These are phyloP conservation scores for Oxystoma pomonae DNA, from an alignment of 2,888 invertebrate genomes.

Conservation along the genomic window DNA sequence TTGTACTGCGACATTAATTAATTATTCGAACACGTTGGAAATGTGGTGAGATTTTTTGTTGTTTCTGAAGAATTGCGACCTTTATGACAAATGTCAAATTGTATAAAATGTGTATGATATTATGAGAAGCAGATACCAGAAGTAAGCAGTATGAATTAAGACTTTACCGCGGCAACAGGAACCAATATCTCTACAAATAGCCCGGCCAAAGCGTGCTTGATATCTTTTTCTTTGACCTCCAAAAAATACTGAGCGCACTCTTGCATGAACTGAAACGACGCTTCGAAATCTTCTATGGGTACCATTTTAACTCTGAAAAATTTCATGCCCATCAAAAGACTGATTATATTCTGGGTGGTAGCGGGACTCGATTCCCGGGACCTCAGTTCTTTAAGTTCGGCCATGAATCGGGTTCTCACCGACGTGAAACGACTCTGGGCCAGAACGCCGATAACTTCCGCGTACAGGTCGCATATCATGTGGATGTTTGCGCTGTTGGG, in stretches of 20 bases:
- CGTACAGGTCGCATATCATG: conserved; percentile 96
- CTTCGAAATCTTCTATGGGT: conserved; percentile 98
- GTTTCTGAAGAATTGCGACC: no score
- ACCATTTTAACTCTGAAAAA: conserved; percentile 96
- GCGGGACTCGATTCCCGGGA: conserved; percentile 86
- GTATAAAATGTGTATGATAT: no score
- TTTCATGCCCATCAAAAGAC: conserved; percentile 98
- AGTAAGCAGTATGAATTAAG: no score
- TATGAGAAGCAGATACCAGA: no score
- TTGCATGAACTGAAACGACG: conserved; percentile 97
- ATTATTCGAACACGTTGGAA: no score
- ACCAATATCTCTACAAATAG: conserved; percentile 98
- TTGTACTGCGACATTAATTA: no score
- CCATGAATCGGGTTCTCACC: conserved; percentile 87
- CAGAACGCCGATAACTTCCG: conserved; percentile 94
- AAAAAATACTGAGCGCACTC: conserved; percentile 97
- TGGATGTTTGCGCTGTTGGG: conserved; percentile 95
- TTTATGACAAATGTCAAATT: no score
- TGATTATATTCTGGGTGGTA: conserved; percentile 92
- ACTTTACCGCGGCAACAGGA: conserved; percentile 92
- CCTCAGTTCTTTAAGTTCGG: conserved; percentile 80
- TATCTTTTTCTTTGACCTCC: conserved; percentile 97
- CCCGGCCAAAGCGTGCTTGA: conserved; percentile 96
- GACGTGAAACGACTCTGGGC: conserved; percentile 93
- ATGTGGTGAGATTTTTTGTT: no score